Percentiles rank a stretch among this genome's conserved stretches.
Evolutionary conservation across 2,113 vertebrate species (phyloP).

Genomic region (Xenopus laevis): DNA sequence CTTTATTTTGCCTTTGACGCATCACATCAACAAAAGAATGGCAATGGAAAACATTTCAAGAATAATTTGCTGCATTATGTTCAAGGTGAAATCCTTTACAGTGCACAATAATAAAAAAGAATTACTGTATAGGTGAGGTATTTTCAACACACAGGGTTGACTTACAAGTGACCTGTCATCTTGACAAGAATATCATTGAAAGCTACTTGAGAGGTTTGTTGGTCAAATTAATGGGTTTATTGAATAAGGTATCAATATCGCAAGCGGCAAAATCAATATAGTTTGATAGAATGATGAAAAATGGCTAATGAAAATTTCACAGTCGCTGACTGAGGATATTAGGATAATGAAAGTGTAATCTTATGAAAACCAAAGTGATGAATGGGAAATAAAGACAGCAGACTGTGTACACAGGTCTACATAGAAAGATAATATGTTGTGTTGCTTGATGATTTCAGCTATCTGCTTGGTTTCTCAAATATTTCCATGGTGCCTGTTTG

Average conservation of each 20-base stretch:
- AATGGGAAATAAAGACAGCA: slow-evolving; percentile 1
- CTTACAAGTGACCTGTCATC: slow-evolving; percentile 40
- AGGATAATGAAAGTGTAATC: slow-evolving; percentile 39
- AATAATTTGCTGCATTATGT: not conserved
- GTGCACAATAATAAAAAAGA: not conserved
- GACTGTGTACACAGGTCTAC: not conserved
- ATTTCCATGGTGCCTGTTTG: slow-evolving; percentile 31
- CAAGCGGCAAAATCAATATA: slow-evolving; percentile 26
- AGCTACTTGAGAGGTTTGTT: slow-evolving; percentile 20
- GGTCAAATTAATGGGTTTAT: slow-evolving; percentile 41
- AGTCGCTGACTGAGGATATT: slow-evolving; percentile 33
- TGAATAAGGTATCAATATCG: slow-evolving; percentile 42
- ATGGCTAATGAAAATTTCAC: slow-evolving; percentile 42
- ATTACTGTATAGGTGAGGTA: not conserved
- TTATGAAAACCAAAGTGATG: slow-evolving; percentile 9
- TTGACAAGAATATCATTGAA: slow-evolving; percentile 30
- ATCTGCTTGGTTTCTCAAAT: slow-evolving; percentile 37
- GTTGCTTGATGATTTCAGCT: slow-evolving; percentile 19
- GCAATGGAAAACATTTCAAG: not conserved
- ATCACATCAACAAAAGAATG: not conserved
- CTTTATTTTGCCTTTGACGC: not conserved
- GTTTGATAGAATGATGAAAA: slow-evolving; percentile 38
- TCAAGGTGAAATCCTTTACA: slow-evolving; percentile 16
- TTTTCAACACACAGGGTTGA: not conserved
- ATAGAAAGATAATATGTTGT: slow-evolving; percentile 17